Evolutionary conservation across 2,888 invertebrate genomes (phyloP).

Genomic region (Microplitis manilae): DNA sequence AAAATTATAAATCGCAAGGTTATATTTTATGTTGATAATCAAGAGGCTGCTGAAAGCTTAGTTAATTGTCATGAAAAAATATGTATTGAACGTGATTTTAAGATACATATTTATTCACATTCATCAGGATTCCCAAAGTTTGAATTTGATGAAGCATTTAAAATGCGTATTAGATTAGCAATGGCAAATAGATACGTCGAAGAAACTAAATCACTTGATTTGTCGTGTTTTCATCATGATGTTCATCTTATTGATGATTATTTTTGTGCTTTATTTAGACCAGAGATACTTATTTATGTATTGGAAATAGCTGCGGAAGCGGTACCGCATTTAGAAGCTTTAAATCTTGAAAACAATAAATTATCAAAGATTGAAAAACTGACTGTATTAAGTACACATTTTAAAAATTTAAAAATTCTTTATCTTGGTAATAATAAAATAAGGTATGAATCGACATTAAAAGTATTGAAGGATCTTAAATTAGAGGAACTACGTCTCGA

Average conservation of each 20-base stretch:
- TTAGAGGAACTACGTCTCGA: constrained; percentile 84
- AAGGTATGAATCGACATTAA: constrained; percentile 73
- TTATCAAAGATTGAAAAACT: constrained; percentile 80
- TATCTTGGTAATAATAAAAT: constrained; percentile 89
- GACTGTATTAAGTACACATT: constrained; percentile 77
- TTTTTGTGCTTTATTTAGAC: constrained; percentile 84
- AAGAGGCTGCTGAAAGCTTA: constrained; percentile 81
- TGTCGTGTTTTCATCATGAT: constrained; percentile 86
- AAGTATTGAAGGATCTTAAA: constrained; percentile 79
- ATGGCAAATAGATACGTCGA: constrained; percentile 88
- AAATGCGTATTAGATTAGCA: constrained; percentile 83
- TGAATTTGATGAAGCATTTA: constrained; percentile 75
- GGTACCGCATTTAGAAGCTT: constrained; percentile 86
- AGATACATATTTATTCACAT: constrained; percentile 70
- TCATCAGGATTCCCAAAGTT: constrained; percentile 64
- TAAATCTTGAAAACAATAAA: constrained; percentile 87
- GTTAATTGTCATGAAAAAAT: constrained; percentile 79
- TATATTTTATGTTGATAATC: constrained; percentile 85
- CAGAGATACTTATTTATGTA: constrained; percentile 80
- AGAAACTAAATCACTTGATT: constrained; percentile 82
- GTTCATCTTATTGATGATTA: constrained; percentile 79
- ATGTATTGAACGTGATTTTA: constrained; percentile 82
- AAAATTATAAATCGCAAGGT: constrained; percentile 76
- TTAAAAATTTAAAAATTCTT: constrained; percentile 83
- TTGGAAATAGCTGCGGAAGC: constrained; percentile 87